These are phyloP conservation scores for Sarcophaga subvicina DNA, from an alignment of 2,888 invertebrate genomes.

Conservation along the genomic window DNA sequence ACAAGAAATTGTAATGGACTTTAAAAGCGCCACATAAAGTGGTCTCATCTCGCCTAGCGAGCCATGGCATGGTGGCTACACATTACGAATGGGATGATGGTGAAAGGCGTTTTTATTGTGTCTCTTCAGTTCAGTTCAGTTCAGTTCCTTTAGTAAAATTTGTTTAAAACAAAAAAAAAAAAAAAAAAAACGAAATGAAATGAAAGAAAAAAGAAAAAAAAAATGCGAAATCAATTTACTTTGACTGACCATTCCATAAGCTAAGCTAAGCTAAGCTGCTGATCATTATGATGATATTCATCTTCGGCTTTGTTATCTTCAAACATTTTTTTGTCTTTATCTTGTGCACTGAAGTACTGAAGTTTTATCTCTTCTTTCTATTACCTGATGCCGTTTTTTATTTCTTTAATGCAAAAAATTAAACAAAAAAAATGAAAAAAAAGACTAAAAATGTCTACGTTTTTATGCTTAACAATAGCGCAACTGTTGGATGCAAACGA, in stretches of 20 bases:
- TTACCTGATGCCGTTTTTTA: neutral
- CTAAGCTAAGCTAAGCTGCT: neutral
- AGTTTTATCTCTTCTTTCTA: neutral
- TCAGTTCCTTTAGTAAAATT: slow-evolving; percentile 56
- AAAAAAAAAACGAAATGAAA: neutral
- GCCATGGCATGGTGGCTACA: neutral
- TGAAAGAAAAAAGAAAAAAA: neutral
- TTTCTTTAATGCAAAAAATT: neutral
- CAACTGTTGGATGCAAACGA: slow-evolving; percentile 21
- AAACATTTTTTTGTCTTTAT: neutral
- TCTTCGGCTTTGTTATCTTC: slow-evolving; percentile 30
- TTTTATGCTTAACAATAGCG: slow-evolving; percentile 61
- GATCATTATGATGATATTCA: slow-evolving; percentile 40
- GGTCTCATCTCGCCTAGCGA: neutral
- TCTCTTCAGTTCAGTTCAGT: slow-evolving; percentile 24
- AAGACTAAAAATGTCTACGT: slow-evolving; percentile 26
- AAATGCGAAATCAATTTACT: slow-evolving; percentile 35
- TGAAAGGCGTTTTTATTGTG: slow-evolving; percentile 66
- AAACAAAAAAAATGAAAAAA: neutral
- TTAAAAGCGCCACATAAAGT: neutral
- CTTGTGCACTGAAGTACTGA: neutral
- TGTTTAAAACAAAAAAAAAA: neutral
- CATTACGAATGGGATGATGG: slow-evolving; percentile 45
- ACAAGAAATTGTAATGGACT: neutral
- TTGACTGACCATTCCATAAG: slow-evolving; percentile 56